Conservation (phyloP, 2,888 invertebrate species). For the Sarcophaga subvicina region DNA sequence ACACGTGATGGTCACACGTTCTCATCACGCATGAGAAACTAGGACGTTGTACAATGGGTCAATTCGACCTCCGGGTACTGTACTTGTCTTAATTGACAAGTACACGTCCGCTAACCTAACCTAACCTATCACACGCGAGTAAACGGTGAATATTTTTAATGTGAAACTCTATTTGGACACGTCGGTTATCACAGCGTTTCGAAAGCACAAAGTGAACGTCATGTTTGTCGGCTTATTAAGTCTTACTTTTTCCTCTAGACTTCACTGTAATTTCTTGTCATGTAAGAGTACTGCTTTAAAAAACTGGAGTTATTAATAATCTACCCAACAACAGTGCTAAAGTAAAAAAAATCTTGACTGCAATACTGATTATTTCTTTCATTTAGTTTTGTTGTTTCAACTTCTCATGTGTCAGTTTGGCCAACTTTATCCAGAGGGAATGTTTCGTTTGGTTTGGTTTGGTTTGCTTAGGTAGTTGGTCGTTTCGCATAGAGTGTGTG, state of each 20-base stretch:
- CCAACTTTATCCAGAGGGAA: neutral
- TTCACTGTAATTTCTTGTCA: neutral
- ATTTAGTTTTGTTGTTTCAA: slow-evolving; percentile 7
- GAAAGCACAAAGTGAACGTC: no score
- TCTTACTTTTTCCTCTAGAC: neutral
- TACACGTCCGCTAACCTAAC: no score
- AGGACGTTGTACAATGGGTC: no score
- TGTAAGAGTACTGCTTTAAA: neutral
- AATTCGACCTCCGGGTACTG: no score
- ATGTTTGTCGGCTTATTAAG: neutral
- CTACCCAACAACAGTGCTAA: neutral
- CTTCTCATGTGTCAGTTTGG: neutral
- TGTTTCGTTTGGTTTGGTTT: neutral
- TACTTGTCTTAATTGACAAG: no score
- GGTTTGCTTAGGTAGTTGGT: neutral
- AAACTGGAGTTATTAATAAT: neutral
- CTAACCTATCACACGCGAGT: no score
- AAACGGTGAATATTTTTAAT: no score
- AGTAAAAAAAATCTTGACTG: neutral
- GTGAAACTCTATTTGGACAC: no score
- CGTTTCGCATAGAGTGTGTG: neutral
- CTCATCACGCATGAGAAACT: no score
- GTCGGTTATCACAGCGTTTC: no score
- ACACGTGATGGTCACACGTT: no score
- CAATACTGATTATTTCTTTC: slow-evolving; percentile 6